These are phyloP conservation scores for Mormoops blainvillei DNA, from an alignment of 2,113 vertebrate species.

Conservation along the genomic window DNA sequence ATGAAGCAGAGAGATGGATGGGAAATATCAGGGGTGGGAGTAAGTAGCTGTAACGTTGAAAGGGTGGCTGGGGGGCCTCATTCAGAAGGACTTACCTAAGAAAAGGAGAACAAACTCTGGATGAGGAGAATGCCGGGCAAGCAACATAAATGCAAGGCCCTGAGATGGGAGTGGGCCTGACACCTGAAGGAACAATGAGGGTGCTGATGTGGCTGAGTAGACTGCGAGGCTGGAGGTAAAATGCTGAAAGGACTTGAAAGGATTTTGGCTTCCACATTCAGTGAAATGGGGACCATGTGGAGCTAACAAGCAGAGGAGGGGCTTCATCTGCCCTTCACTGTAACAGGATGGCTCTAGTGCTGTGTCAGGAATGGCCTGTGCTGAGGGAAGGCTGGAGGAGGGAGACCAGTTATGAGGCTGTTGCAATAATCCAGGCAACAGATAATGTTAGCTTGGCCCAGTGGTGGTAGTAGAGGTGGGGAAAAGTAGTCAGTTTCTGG, in stretches of 20 bases:
- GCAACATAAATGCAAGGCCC: no score
- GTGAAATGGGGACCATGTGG: neutral
- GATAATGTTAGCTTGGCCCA: neutral
- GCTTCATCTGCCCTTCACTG: neutral
- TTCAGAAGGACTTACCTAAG: neutral
- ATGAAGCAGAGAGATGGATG: neutral
- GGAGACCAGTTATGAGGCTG: neutral
- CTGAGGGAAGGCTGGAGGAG: neutral
- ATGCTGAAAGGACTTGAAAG: neutral
- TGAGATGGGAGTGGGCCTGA: neutral
- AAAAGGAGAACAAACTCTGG: neutral
- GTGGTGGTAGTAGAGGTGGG: neutral
- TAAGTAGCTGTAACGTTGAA: neutral
- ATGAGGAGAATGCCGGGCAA: neutral
- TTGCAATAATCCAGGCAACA: no score
- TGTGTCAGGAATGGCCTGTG: neutral
- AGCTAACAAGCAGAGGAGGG: neutral
- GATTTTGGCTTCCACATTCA: neutral
- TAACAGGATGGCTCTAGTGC: no score
- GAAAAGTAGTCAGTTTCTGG: neutral
- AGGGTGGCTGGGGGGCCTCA: neutral
- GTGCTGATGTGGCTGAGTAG: rapidly evolving
- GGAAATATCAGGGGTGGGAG: no score
- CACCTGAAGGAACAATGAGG: neutral
- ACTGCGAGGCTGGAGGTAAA: neutral